Evolutionary conservation across 2,888 invertebrate genomes (phyloP).

Genomic region (Conomelus anceps): DNA sequence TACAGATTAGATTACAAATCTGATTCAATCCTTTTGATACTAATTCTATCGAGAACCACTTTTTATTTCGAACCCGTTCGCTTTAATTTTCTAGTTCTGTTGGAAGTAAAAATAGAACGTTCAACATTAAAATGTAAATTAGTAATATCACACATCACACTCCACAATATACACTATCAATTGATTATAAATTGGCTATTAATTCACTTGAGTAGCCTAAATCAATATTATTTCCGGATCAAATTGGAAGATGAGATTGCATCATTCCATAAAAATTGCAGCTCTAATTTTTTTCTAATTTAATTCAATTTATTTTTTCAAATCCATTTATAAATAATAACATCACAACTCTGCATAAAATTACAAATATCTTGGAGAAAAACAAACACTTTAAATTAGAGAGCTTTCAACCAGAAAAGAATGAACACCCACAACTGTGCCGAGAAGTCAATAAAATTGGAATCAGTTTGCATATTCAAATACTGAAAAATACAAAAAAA

Average conservation of each 20-base stretch:
- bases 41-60: neutral
- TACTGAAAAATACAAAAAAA: too few relatives aligned
- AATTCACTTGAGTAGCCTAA: neutral
- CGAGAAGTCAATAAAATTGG: too few relatives aligned
- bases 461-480: too few relatives aligned
- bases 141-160: neutral
- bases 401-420: neutral
- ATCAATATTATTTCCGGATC: too few relatives aligned
- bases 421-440: too few relatives aligned
- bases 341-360: too few relatives aligned
- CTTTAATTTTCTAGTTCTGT: neutral
- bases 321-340: too few relatives aligned
- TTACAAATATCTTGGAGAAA: too few relatives aligned
- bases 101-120: neutral
- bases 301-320: too few relatives aligned
- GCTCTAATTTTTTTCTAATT: too few relatives aligned
- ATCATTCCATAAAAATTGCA: neutral
- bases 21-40: neutral
- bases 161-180: neutral
- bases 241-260: too few relatives aligned
- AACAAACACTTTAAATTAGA: neutral
- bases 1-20: neutral
- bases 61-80: neutral
- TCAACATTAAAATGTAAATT: neutral
- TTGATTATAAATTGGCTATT: neutral